Conservation (phyloP, 2,797 vertebrate species). For the Sparus aurata region DNA sequence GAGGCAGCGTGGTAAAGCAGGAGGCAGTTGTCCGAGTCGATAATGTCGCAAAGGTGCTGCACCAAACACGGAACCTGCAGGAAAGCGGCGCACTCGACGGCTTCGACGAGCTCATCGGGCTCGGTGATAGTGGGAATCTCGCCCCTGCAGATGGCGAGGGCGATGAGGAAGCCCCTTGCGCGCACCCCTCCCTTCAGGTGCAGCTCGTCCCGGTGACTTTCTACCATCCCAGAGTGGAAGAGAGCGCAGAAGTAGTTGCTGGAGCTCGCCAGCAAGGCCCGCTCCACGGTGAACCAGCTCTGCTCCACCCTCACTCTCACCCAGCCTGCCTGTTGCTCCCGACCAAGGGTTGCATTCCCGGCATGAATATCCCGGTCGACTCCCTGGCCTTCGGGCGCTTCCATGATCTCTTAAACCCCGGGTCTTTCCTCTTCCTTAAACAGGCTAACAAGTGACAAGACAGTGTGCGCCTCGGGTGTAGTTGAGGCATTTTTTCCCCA, state of each 20-base stretch:
- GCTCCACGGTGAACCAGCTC: constrained; percentile 88
- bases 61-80: constrained; percentile 89
- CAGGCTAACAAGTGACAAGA: constrained; percentile 48
- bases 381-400: constrained; percentile 54
- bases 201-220: constrained; percentile 89
- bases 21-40: constrained; percentile 93
- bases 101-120: constrained; percentile 90
- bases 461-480: constrained; percentile 30
- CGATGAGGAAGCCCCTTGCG: constrained; percentile 87
- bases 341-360: constrained; percentile 43
- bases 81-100: constrained; percentile 94
- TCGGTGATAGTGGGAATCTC: constrained; percentile 85
- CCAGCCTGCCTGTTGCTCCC: constrained; percentile 29
- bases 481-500: constrained; percentile 56
- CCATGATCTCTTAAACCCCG: constrained; percentile 58
- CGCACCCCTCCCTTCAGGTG: constrained; percentile 86
- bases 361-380: constrained; percentile 35
- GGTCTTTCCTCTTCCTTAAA: constrained; percentile 46
- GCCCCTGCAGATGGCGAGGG: constrained; percentile 88
- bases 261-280: constrained; percentile 83
- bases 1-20: constrained; percentile 90
- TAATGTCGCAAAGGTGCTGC: constrained; percentile 87
- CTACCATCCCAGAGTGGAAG: constrained; percentile 94
- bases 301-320: constrained; percentile 90
- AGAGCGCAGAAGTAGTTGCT: constrained; percentile 95